Evolutionary conservation across 2,797 vertebrate species (phyloP).

Genomic region (Sphaeramia orbicularis): DNA sequence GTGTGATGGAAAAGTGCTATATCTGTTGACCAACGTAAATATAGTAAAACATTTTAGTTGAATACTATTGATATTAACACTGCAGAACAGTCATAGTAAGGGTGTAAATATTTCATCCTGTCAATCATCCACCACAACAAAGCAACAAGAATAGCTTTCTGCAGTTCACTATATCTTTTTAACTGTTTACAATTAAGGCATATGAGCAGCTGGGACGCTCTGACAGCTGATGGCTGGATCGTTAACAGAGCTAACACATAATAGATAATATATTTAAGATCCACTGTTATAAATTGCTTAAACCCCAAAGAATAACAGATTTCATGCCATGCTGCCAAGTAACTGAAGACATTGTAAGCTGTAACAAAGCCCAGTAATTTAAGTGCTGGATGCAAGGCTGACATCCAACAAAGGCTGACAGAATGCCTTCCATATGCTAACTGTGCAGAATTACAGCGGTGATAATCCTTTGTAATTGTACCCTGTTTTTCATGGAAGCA

Average conservation of each 20-base stretch:
- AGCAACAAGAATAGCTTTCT: neutral
- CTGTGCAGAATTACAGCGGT: conserved; percentile 26
- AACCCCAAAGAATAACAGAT: neutral
- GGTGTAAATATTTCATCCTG: neutral
- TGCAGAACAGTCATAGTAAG: accelerated
- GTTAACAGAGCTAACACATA: neutral
- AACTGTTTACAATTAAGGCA: neutral
- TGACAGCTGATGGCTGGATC: neutral
- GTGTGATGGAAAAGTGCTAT: no score
- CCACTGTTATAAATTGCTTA: neutral
- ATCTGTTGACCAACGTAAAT: no score
- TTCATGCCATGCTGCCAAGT: neutral
- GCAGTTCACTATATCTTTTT: neutral
- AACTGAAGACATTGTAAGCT: neutral
- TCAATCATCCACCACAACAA: neutral
- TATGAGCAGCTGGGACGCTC: neutral
- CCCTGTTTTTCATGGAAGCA: conserved; percentile 11
- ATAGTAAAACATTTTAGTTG: no score
- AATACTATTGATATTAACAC: neutral
- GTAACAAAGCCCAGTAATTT: neutral
- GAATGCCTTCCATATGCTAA: conserved; percentile 22
- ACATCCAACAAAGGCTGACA: conserved; percentile 7
- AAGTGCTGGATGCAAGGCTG: conserved; percentile 4
- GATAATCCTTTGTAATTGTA: conserved; percentile 16
- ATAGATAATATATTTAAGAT: neutral